phyloP scores from a whole-genome alignment of 2,797 vertebrate genomes.

The Gymnocypris eckloni region DNA sequence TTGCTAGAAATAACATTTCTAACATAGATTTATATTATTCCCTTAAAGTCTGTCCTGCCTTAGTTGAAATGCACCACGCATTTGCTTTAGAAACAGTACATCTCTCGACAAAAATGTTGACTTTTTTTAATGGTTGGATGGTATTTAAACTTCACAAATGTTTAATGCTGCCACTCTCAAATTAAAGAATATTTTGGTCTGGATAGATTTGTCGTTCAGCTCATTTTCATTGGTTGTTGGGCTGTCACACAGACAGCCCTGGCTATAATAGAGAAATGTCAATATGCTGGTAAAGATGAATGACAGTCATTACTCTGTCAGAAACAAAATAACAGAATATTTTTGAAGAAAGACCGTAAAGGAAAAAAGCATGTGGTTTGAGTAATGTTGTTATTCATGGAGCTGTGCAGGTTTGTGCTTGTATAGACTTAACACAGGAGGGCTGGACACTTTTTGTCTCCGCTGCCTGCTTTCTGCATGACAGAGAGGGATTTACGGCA shows the following conservation, averaged over 20 bases:
- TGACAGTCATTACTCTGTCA: slow-evolving; percentile 54
- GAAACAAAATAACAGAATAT: slow-evolving; percentile 33
- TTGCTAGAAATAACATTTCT: not conserved
- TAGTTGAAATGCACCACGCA: not conserved
- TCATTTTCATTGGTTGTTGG: not conserved
- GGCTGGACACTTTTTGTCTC: not conserved
- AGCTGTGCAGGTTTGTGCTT: not conserved
- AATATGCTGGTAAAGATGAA: slow-evolving; percentile 42
- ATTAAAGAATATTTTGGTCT: not conserved
- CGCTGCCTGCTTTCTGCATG: not conserved
- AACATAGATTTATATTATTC: not conserved
- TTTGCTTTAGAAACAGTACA: not conserved
- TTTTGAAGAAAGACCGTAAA: not conserved
- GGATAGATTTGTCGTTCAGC: not conserved
- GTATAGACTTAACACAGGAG: not conserved
- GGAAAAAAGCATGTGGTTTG: not conserved
- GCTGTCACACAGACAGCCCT: not conserved
- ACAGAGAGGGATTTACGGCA: slow-evolving; percentile 21
- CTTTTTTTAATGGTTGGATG: not conserved
- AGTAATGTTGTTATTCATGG: slow-evolving; percentile 10
- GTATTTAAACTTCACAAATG: not conserved
- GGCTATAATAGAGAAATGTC: slow-evolving; percentile 23
- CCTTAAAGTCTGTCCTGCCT: not conserved
- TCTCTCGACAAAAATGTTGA: not conserved
- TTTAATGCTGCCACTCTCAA: not conserved